phyloP scores from a whole-genome alignment of 2,797 vertebrate genomes.

The Prionace glauca region DNA sequence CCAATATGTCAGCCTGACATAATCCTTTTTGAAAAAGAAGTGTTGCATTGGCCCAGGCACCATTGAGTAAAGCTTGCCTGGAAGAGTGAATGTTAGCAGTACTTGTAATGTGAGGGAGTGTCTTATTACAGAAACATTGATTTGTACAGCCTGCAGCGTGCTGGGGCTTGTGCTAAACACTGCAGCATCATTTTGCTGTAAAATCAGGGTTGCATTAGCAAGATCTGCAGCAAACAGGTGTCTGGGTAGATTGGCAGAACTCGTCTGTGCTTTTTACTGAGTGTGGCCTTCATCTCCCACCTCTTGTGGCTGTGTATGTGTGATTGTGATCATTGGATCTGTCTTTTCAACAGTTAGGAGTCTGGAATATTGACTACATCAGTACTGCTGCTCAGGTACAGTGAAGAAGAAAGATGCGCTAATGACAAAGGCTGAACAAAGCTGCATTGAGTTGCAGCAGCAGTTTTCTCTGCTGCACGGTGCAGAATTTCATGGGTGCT shows the following conservation, averaged over 20 bases:
- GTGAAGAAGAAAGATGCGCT: background rate
- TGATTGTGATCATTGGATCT: background rate
- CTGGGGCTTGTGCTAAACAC: background rate
- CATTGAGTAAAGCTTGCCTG: background rate
- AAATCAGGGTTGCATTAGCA: background rate
- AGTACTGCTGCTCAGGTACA: background rate
- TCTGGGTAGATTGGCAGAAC: background rate
- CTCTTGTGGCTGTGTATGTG: background rate
- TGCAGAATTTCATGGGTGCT: background rate
- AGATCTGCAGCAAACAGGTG: background rate
- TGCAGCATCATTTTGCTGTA: background rate
- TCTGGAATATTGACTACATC: background rate
- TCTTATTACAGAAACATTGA: background rate
- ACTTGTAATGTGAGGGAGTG: background rate
- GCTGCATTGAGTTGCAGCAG: background rate
- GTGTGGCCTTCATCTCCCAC: background rate
- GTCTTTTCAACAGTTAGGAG: background rate
- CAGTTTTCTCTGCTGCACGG: background rate
- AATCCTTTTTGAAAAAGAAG: background rate
- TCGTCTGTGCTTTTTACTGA: background rate
- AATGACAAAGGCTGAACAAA: background rate
- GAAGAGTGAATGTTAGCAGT: background rate
- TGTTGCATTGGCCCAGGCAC: background rate
- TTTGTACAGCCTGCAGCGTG: background rate
- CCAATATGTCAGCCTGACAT: background rate